Evolutionary conservation across 2,888 invertebrate species (phyloP).

Genomic region (Hyppa rectilinea): DNA sequence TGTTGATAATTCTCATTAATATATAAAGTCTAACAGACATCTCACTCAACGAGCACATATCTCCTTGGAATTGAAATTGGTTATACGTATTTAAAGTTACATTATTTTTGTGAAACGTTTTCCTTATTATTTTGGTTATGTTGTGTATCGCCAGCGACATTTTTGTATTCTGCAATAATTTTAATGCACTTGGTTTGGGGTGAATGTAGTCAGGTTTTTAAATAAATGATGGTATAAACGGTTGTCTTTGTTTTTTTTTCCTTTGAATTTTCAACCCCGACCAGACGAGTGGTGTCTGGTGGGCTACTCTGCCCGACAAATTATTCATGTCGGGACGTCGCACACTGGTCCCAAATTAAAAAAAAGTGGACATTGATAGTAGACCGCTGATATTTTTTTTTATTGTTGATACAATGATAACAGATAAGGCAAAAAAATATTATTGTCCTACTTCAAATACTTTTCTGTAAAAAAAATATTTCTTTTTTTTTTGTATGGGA

Average conservation of each 20-base stretch:
- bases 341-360: too few relatives aligned
- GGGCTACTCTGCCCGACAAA: too few relatives aligned
- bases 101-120: slow-evolving; percentile 53
- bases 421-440: too few relatives aligned
- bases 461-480: too few relatives aligned
- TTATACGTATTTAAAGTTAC: slow-evolving; percentile 40
- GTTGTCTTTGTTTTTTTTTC: slow-evolving; percentile 49
- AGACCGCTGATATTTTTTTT: too few relatives aligned
- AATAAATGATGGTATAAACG: slow-evolving; percentile 82
- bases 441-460: too few relatives aligned
- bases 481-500: too few relatives aligned
- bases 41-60: slow-evolving; percentile 46
- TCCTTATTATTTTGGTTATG: slow-evolving; percentile 50
- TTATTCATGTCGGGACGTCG: too few relatives aligned
- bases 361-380: too few relatives aligned
- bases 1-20: slow-evolving; percentile 26
- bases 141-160: slow-evolving; percentile 66
- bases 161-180: slow-evolving; percentile 77
- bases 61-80: slow-evolving; percentile 48
- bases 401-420: too few relatives aligned
- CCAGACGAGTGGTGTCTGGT: too few relatives aligned
- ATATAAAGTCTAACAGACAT: slow-evolving; percentile 23
- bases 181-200: slow-evolving; percentile 89
- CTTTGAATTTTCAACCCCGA: too few relatives aligned
- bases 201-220: slow-evolving; percentile 87